Conservation (phyloP, 2,113 vertebrate species). For the Machaerirhynchus nigripectus region DNA sequence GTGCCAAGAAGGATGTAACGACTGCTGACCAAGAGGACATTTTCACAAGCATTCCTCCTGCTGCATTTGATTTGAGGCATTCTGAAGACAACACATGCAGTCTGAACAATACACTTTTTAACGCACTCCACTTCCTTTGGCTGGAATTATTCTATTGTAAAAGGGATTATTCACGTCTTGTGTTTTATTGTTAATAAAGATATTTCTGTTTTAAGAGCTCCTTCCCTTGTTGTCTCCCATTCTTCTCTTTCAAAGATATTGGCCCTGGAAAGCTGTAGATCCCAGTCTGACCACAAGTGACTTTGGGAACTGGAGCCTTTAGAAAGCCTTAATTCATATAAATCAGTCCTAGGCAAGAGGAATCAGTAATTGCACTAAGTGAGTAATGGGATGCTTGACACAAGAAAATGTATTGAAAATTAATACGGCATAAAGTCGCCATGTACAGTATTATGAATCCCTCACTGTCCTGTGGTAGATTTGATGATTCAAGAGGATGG, state of each 20-base stretch:
- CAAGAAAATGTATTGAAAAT: not conserved
- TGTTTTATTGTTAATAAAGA: conserved; percentile 66
- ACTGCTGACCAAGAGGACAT: not conserved
- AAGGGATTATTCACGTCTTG: conserved; percentile 50
- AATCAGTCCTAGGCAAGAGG: not conserved
- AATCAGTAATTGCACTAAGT: not conserved
- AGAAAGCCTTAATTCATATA: not conserved
- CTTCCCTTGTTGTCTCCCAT: not conserved
- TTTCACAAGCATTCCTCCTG: conserved; percentile 2
- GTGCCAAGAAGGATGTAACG: rapidly evolving
- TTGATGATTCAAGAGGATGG: not conserved
- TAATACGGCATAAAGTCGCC: not conserved
- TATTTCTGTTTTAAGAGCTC: conserved; percentile 25
- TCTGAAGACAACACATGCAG: conserved; percentile 2
- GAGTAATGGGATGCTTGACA: not conserved
- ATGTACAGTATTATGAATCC: not conserved
- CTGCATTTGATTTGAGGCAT: conserved; percentile 5
- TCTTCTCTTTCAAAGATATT: not conserved
- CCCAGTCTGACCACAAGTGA: not conserved
- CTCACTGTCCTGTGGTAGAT: not conserved
- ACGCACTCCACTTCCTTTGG: conserved; percentile 22
- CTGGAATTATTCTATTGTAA: conserved; percentile 48
- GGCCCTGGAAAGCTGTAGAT: not conserved
- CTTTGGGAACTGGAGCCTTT: not conserved
- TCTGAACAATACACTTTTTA: conserved; percentile 34